Evolutionary conservation across 2,113 vertebrate genomes (phyloP).

Genomic region (Holacanthus passer): DNA sequence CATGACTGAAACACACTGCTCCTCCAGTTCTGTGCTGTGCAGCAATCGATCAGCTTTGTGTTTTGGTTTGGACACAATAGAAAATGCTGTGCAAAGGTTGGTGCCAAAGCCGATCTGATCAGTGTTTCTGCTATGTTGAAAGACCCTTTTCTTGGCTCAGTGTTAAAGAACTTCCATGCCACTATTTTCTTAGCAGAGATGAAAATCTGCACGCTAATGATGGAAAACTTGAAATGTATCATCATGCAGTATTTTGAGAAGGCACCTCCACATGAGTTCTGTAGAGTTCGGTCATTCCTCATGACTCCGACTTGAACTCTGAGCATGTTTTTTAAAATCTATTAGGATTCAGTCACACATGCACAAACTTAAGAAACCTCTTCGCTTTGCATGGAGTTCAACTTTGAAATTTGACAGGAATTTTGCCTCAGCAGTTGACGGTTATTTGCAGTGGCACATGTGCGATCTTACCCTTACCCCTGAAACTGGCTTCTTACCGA

Average conservation of each 20-base stretch:
- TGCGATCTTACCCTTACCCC: too few relatives aligned
- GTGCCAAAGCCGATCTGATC: not conserved
- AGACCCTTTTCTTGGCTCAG: not conserved
- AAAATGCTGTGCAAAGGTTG: not conserved
- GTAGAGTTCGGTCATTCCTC: not conserved
- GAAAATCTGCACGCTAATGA: not conserved
- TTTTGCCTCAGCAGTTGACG: too few relatives aligned
- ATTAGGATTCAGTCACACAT: too few relatives aligned
- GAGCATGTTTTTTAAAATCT: not conserved
- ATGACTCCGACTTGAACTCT: not conserved
- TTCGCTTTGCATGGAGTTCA: too few relatives aligned
- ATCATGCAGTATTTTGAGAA: not conserved
- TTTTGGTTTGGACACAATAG: not conserved
- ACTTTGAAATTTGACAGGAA: too few relatives aligned
- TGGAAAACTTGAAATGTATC: not conserved
- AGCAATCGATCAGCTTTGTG: not conserved
- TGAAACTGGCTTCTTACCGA: not conserved
- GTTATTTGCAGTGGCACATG: too few relatives aligned
- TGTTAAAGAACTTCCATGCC: not conserved
- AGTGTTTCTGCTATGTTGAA: not conserved
- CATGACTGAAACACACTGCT: not conserved
- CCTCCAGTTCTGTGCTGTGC: not conserved
- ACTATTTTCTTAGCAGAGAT: not conserved
- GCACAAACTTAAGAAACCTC: too few relatives aligned
- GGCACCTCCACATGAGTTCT: not conserved